Evolutionary conservation across 2,888 invertebrate species (phyloP), one percentile per base, ranked within the genome.

Genomic region (Hanleya hanleyi): DNA sequence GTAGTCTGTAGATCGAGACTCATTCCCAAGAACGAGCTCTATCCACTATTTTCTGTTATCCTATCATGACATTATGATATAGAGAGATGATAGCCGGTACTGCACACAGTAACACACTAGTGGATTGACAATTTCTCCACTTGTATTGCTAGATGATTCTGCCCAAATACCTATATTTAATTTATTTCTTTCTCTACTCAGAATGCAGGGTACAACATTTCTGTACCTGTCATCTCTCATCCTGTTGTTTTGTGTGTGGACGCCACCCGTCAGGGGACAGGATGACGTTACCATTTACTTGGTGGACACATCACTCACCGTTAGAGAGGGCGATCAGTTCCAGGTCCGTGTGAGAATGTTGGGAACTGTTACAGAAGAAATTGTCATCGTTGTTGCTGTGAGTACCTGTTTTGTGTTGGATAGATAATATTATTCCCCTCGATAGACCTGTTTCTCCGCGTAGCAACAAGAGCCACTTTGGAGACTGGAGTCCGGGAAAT

Each of bases 371-470:
- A 75, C 75, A 49, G 70, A 72, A 26, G 78, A 78, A n/a, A 70
- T 87, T 32, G 82, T 80, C 74, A 84, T 83, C 6, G 80, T 86
- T 41, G 83, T 86, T 22, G 66, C 75, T 47, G 87, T 86, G 77
- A 79, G 84, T 80, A 18, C 38, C 26, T 38, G 32, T 5, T 62
- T 26, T 18, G 32, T 37, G 3, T n/a, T 12, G 12, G 12, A 57
- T 26, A 12, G 29, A 18, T 26, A 22, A 18, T 57, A 15, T 57
- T 57, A 22, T 57, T 57, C 15, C 15, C 22, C 15, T n/a, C 22
- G 12, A 15, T 57, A 22, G 12, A n/a, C n/a, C n/a, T 41, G n/a
- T 41, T 41, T 12, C n/a, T 41, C 12, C n/a, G 47, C 12, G n/a
- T 41, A 15, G 47, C 12, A 41, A 12, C 47, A 12, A 41, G 12